phyloP scores from a whole-genome alignment of 2,113 vertebrate species.

The Penelope pileata region DNA sequence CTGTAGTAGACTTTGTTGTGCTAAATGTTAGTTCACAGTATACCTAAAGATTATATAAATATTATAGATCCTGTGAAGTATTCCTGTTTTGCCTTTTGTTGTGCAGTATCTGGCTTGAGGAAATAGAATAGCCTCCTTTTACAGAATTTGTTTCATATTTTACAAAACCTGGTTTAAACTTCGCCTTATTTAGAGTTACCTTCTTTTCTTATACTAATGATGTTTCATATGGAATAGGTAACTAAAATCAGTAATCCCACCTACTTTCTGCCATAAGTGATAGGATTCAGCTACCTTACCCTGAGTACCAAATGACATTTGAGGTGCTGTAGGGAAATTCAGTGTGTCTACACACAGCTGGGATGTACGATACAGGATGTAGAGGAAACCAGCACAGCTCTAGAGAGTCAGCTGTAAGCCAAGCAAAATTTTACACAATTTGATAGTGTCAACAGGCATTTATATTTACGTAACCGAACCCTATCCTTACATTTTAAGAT shows the following conservation, averaged over 20 bases:
- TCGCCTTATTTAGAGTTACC: background rate
- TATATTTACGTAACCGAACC: too few relatives aligned
- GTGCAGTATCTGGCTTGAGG: background rate
- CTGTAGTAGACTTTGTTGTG: too few relatives aligned
- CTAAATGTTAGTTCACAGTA: background rate
- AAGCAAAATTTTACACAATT: background rate
- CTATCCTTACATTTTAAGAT: background rate
- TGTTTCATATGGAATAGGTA: background rate
- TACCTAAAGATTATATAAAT: background rate
- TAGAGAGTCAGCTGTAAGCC: background rate
- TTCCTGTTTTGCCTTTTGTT: background rate
- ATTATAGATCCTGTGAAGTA: background rate
- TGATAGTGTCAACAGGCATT: background rate
- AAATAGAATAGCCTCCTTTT: background rate
- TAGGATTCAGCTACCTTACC: background rate
- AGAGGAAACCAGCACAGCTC: background rate
- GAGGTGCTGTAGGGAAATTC: background rate
- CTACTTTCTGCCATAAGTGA: too few relatives aligned
- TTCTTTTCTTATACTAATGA: background rate
- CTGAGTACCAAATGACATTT: background rate
- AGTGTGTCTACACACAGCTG: background rate
- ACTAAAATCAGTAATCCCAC: background rate
- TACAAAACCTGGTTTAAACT: background rate
- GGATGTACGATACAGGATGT: too few relatives aligned
- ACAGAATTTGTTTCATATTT: background rate